Base-by-base conservation (phyloP, 2,113 vertebrate species). In the Natator depressus region DNA sequence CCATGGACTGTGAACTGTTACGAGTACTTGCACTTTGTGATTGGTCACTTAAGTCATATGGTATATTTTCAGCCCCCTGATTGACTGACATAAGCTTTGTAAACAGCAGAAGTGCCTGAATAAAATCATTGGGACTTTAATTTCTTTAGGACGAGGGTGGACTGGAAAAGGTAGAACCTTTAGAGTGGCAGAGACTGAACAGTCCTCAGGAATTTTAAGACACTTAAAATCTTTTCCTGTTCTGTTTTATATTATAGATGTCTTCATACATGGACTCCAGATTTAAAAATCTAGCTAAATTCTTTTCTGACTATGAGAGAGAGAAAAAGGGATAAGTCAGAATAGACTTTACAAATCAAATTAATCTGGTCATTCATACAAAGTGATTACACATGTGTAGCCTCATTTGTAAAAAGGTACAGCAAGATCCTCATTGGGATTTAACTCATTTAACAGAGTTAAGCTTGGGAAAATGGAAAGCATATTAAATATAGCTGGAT, bases 381-480 rank as follows among this genome's bases (percentile, higher is more conserved):
- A 38, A 76, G 35, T 24, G 2, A 12, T 79, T 90, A 80, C 62
- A 84, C 80, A 80, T 93, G 93, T 88, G 93, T 96, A 93, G 90
- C 93, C 93, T 79, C 5, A 4, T 17, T 85, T 84, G 82, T 62
- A 85, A 65, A 57, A 72, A 89, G 76, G 22, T 75, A 78, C 3
- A 42, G 80, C 0, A 1, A 90, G 57, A 85, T 87, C 54, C 80
- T 57, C 91, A 87, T 49, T n/a, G 62, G 83, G 0, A 42, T 42
- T 42, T 42, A 42, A 42, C 51, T 27, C 31, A 8, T 85, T 95
- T 93, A 25, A 49, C 62, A 62, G 42, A 3, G 5, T 38, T 54
- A 88, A 84, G 24, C 27, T 35, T 50, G 27, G 80, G 81, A 72
- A 76, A 84, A 46, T 31, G 42, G 31, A 69, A 69, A 69, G 7